These are phyloP conservation scores for Lochmaea crataegi DNA, from an alignment of 2,888 invertebrate genomes.

Conservation along the genomic window DNA sequence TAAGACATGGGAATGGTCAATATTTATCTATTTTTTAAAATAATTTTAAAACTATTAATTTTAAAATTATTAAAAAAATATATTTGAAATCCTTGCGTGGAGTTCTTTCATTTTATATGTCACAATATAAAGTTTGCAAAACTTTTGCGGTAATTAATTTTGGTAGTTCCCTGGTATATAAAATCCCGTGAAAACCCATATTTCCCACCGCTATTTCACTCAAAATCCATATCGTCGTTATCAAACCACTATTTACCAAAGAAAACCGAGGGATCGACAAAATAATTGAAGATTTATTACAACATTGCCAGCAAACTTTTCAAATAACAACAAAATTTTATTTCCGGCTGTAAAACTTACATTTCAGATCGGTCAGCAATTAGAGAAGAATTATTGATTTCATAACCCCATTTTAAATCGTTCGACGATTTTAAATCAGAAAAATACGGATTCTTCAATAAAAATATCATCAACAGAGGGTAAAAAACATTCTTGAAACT, in stretches of 20 bases:
- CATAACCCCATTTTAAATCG: conserved; percentile 36
- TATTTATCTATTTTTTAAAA: too few species aligned
- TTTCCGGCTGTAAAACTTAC: conserved; percentile 41
- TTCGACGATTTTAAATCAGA: background rate
- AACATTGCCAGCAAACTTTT: conserved; percentile 33
- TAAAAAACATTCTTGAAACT: too few species aligned
- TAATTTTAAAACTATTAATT: too few species aligned
- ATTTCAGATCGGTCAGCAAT: conserved; percentile 39
- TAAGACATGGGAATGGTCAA: too few species aligned
- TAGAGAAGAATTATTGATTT: conserved; percentile 40
- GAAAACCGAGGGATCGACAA: conserved; percentile 27
- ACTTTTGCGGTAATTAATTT: too few species aligned
- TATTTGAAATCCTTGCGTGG: too few species aligned
- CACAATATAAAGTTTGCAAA: too few species aligned
- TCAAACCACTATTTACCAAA: conserved; percentile 26
- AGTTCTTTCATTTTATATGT: too few species aligned
- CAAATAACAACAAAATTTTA: conserved; percentile 42
- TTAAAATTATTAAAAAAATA: too few species aligned
- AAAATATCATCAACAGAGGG: too few species aligned
- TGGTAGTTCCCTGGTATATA: too few species aligned
- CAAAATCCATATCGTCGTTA: conserved; percentile 28
- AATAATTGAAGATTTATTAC: conserved; percentile 37
- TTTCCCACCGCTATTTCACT: conserved; percentile 14
- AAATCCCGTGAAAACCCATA: background rate
- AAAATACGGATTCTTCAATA: background rate